Percentiles rank a stretch among this genome's conserved stretches.
Evolutionary conservation across 2,113 vertebrate species (phyloP).

Genomic region (Colossoma macropomum): DNA sequence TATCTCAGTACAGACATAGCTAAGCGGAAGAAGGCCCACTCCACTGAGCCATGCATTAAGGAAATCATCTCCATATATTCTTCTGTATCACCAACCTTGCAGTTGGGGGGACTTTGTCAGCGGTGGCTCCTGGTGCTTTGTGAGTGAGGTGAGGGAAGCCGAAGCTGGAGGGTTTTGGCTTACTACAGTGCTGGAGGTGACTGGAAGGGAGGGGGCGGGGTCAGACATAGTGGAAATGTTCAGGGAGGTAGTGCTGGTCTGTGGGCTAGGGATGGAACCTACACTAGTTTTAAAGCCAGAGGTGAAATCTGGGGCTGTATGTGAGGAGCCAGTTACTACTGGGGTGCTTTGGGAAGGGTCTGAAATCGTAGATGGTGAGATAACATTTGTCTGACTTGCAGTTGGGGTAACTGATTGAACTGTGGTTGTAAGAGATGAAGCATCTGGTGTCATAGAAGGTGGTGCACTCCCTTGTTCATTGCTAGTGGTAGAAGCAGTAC

Average conservation of each 20-base stretch:
- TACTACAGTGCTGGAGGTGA: conserved; percentile 26
- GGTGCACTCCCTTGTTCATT: conserved; percentile 7
- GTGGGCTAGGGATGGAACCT: conserved; percentile 64
- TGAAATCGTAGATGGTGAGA: background rate
- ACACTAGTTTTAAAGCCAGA: conserved; percentile 62
- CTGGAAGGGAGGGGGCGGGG: conserved; percentile 18
- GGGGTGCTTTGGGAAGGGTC: conserved; percentile 39
- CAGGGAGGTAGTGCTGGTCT: conserved; percentile 60
- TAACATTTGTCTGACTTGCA: conserved; percentile 18
- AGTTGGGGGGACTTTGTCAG: conserved; percentile 73
- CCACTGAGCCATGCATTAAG: conserved; percentile 57
- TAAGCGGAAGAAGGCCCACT: conserved; percentile 52
- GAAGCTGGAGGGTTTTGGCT: conserved; percentile 69
- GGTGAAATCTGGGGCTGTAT: background rate
- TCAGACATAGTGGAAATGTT: conserved; percentile 41
- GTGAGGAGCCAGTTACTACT: background rate
- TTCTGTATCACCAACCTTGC: conserved; percentile 82
- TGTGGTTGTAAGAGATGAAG: background rate
- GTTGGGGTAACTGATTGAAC: conserved; percentile 11
- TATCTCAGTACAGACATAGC: conserved; percentile 34
- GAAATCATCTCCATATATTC: conserved; percentile 55
- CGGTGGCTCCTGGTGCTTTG: conserved; percentile 74
- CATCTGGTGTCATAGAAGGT: conserved; percentile 8
- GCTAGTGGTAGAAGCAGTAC: background rate
- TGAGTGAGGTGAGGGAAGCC: conserved; percentile 72